Evolutionary conservation across 1,140 invertebrate species (phyloP), one percentile per base, ranked within the genome.

Genomic region (Thalassaphorura encarpata): DNA sequence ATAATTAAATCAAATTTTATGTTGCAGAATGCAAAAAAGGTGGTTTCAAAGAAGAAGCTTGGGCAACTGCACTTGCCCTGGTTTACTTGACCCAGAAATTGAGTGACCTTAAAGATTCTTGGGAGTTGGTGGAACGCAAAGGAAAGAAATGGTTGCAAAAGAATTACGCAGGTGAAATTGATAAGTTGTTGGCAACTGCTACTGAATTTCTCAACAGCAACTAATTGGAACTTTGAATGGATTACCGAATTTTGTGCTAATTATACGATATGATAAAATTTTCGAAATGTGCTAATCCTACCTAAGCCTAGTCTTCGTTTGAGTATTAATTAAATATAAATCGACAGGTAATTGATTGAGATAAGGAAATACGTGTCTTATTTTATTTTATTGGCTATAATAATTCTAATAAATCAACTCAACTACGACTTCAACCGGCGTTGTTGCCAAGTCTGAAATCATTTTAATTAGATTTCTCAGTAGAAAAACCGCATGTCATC

Each of bases 111-210:
- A 59, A 64, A 36, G 62, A 64, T 31, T 52, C 42, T n/a, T 64
- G 62, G 62, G 62, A 64, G 29, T 29, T 64, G 43, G 49, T 64
- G 6, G 61, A 45, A 11, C 16, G n/a, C n/a, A 63, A 63, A 24
- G 58, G 53, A 8, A 42, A 53, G 40, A 60, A 63, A 28, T 63
- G 61, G 61, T 15, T 63, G 16, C 4, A 26, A 0, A 60, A 56
- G 33, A 56, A 54, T 41, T 11, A 36, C n/a, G 33, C 11, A 36
- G 11, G 11, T 36, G n/a, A 11, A 11, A 36, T 36, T 11, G 33
- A 36, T 36, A n/a, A 11, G 11, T 11, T 36, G 33, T 11, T 36
- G 11, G 33, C 33, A 11, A 11, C 33, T 11, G 33, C 33, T 11
- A 36, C 33, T 11, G 11, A 36, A 36, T 36, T n/a, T n/a, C n/a